Evolutionary conservation across 2,113 vertebrate species (phyloP).

Genomic region (Pterocles gutturalis): DNA sequence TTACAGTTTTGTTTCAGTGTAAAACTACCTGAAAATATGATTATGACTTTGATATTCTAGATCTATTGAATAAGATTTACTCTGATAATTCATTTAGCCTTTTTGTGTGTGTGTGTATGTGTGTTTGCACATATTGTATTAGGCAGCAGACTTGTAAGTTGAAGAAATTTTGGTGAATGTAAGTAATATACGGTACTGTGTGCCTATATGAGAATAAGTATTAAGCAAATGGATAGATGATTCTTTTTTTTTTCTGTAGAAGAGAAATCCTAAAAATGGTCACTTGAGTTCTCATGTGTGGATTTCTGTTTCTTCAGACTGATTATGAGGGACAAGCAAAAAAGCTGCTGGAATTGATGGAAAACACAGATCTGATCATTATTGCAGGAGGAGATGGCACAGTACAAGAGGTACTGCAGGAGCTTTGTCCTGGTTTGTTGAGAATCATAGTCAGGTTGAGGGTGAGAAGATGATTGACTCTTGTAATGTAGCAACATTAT

Average conservation of each 20-base stretch:
- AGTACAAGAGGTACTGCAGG: conserved; percentile 87
- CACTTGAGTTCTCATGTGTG: neutral
- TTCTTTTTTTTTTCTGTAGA: neutral
- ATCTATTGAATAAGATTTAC: neutral
- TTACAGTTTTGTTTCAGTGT: neutral
- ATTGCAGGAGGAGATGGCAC: conserved; percentile 96
- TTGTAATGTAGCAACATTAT: neutral
- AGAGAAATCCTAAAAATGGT: neutral
- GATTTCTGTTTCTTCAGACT: conserved; percentile 81
- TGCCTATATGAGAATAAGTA: neutral
- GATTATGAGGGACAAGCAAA: conserved; percentile 98
- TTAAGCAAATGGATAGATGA: neutral
- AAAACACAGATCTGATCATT: conserved; percentile 92
- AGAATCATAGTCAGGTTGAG: neutral
- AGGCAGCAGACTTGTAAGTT: neutral
- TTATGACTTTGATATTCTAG: neutral
- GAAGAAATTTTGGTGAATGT: neutral
- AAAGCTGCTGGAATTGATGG: conserved; percentile 93
- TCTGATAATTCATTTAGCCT: neutral
- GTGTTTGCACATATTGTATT: neutral
- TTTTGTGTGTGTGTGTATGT: neutral
- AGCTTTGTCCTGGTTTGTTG: neutral
- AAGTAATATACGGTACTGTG: neutral
- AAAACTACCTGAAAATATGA: neutral
- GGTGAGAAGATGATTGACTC: neutral